Percentiles rank a stretch among this genome's conserved stretches.
These are phyloP conservation scores for Eulacestoma nigropectus DNA, from an alignment of 2,113 vertebrate genomes.

Conservation along the genomic window DNA sequence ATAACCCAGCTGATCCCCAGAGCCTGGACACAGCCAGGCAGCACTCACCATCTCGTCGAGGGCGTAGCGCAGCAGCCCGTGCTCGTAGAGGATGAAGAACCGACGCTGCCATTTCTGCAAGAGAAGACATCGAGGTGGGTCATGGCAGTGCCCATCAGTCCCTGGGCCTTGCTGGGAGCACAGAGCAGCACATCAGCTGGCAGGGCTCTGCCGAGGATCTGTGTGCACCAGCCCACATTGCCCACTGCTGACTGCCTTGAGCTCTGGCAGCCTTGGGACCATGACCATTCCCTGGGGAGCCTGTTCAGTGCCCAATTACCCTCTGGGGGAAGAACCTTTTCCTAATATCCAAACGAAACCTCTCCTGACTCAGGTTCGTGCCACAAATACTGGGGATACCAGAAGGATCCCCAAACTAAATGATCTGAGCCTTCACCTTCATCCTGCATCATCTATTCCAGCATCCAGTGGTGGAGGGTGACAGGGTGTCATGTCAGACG, in stretches of 20 bases:
- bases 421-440: background rate
- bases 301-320: background rate
- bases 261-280: background rate
- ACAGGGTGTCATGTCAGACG: accelerated
- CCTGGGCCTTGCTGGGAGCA: background rate
- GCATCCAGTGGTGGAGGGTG: background rate
- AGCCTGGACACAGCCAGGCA: accelerated
- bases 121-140: background rate
- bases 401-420: background rate
- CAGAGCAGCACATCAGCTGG: background rate
- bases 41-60: slow-evolving; percentile 93
- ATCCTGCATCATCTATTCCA: background rate
- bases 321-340: background rate
- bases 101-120: slow-evolving; percentile 95
- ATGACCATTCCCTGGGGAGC: background rate
- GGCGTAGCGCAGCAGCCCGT: slow-evolving; percentile 89
- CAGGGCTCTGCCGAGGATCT: background rate
- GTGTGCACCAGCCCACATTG: background rate
- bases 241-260: background rate
- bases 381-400: background rate
- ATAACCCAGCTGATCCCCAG: background rate
- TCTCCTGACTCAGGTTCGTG: background rate
- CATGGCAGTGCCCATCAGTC: background rate
- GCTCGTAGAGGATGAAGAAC: slow-evolving; percentile 95
- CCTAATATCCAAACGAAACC: background rate